phyloP scores from a whole-genome alignment of 2,888 invertebrate genomes.

The Willowsia nigromaculata region DNA sequence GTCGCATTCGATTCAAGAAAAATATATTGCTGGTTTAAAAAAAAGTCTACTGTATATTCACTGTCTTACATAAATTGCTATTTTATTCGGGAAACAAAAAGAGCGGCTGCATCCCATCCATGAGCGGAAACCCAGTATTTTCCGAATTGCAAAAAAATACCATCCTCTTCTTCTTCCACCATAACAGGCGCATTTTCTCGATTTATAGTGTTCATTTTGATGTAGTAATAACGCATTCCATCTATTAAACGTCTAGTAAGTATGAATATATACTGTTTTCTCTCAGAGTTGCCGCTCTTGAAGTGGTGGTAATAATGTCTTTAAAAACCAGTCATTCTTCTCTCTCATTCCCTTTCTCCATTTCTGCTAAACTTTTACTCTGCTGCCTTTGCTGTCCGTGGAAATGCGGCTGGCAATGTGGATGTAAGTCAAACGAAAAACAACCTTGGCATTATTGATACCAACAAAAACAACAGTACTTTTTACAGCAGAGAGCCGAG shows the following conservation, averaged over 20 bases:
- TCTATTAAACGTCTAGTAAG: background rate
- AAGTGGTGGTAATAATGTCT: conserved; percentile 46
- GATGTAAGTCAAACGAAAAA: conserved; percentile 13
- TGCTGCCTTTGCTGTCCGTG: background rate
- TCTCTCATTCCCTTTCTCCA: background rate
- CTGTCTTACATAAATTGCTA: background rate
- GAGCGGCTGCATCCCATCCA: background rate
- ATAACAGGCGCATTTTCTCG: background rate
- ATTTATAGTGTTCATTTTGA: background rate
- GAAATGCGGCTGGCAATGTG: background rate
- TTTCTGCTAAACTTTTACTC: background rate
- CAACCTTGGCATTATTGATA: conserved; percentile 58
- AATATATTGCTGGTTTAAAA: too few species aligned
- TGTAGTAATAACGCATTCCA: background rate
- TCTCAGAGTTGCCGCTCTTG: background rate
- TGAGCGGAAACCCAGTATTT: conserved; percentile 8
- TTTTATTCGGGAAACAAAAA: background rate
- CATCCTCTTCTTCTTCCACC: conserved; percentile 3
- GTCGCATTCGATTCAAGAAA: background rate
- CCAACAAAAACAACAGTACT: conserved; percentile 7
- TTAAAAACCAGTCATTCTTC: conserved; percentile 37
- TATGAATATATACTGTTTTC: background rate
- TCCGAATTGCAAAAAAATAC: conserved; percentile 39
- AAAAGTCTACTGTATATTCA: background rate
- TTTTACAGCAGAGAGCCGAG: background rate